Evolutionary conservation across 1,140 invertebrate genomes (phyloP), one percentile per base, ranked within the genome.

Genomic region (Heliconius eleuchia): DNA sequence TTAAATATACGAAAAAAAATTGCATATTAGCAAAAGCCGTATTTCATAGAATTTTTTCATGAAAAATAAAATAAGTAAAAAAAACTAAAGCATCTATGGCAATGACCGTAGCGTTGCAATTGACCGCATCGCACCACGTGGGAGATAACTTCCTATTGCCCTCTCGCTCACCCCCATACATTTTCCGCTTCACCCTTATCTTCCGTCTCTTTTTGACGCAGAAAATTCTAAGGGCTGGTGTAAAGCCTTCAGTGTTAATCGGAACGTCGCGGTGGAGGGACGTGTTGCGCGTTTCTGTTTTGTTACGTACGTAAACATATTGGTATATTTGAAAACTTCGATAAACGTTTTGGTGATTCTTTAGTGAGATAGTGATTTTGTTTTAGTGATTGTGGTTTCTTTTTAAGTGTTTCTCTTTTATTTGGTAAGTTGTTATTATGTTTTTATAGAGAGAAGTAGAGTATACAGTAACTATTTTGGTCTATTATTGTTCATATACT

Each of bases 91-190:
- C 76, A 81, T 76, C 85, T 88, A 89, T 88, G 89, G 91, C 91
- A 91, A 92, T 92, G 90, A 92, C 91, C 90, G 90, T 90, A 92
- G 88, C 89, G 87, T 88, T 91, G 91, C 91, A 91, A 90, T 87
- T 88, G 87, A 92, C 91, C 90, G 90, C 90, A 91, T 88, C 87
- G 88, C 80, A 83, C 89, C 91, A 92, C 89, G 91, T 93, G 91
- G 85, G 84, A 87, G 85, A 87, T 85, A 83, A 88, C 85, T 86
- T 86, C 83, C 86, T 87, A 82, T 82, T 52, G 37, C 80, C 78
- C 73, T 90, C 91, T 78, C 85, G 81, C 34, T 88, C 86, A 13
- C 78, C 80, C 89, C 18, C 74, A 34, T 74, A 55, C 52, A 75
- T 82, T 85, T 85, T 77, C 82, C 83, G 55, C 39, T 78, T 82